Conservation (phyloP, 2,113 vertebrate genomes). For the Chionodraco myersi region DNA sequence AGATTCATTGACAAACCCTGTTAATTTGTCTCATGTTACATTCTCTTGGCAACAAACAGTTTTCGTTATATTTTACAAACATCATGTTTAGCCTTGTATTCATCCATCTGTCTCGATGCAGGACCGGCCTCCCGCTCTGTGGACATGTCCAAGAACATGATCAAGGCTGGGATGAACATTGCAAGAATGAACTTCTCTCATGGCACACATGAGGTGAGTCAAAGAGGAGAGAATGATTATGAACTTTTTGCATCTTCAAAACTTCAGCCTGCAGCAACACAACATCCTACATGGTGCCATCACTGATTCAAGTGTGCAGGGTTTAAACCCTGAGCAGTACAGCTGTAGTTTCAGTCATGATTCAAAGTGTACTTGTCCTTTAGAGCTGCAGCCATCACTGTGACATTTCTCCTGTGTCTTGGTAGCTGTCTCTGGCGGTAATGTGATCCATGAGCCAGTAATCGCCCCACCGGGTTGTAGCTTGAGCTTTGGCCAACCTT, state of each 20-base stretch:
- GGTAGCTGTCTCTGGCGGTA: slow-evolving; percentile 63
- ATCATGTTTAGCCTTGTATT: neutral
- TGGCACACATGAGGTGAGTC: slow-evolving; percentile 92
- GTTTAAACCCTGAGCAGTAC: slow-evolving; percentile 11
- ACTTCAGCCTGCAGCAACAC: neutral
- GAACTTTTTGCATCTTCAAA: neutral
- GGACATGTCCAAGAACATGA: slow-evolving; percentile 94
- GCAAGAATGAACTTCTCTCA: slow-evolving; percentile 99
- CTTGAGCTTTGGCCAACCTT: slow-evolving; percentile 45
- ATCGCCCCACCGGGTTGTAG: slow-evolving; percentile 33
- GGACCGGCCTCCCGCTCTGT: slow-evolving; percentile 94
- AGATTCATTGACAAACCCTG: slow-evolving; percentile 39
- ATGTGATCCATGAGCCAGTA: slow-evolving; percentile 66
- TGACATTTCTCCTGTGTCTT: slow-evolving; percentile 63
- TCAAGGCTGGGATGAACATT: slow-evolving; percentile 98
- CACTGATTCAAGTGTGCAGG: neutral
- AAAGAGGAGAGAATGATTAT: neutral
- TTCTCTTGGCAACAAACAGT: neutral
- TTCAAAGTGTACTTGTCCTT: slow-evolving; percentile 48
- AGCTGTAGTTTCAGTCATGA: slow-evolving; percentile 16
- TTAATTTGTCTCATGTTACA: slow-evolving; percentile 3
- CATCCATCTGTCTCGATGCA: slow-evolving; percentile 57
- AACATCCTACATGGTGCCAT: neutral
- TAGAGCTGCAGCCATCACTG: slow-evolving; percentile 34
- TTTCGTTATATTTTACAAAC: neutral